These are phyloP conservation scores for Poecilia latipinna DNA, from an alignment of 2,113 vertebrate species.

Conservation along the genomic window DNA sequence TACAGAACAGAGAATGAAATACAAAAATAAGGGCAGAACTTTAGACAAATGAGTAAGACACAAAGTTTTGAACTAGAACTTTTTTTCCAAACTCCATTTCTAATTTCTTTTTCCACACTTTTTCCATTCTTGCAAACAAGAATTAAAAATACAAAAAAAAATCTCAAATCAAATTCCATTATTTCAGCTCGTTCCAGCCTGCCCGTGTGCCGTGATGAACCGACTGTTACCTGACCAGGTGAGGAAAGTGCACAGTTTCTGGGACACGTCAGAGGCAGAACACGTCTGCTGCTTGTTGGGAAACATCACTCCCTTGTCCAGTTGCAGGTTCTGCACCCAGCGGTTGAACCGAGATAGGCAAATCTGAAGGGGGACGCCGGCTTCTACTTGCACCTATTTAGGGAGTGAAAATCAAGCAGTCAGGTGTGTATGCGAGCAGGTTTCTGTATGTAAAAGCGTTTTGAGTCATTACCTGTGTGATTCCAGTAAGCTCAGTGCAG, in stretches of 20 bases:
- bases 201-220: not conserved
- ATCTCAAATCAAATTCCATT: too few relatives aligned
- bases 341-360: slow-evolving; percentile 90
- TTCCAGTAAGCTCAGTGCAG: slow-evolving; percentile 91
- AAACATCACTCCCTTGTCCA: slow-evolving; percentile 84
- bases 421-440: too few relatives aligned
- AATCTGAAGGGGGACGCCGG: slow-evolving; percentile 88
- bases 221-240: slow-evolving; percentile 92
- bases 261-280: slow-evolving; percentile 16
- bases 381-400: slow-evolving; percentile 87
- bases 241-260: slow-evolving; percentile 86
- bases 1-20: too few relatives aligned
- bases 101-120: too few relatives aligned
- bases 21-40: too few relatives aligned
- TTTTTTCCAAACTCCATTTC: too few relatives aligned
- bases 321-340: slow-evolving; percentile 88
- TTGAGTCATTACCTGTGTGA: slow-evolving; percentile 82
- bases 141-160: too few relatives aligned
- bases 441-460: not conserved
- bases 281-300: slow-evolving; percentile 28
- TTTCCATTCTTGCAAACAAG: too few relatives aligned
- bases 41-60: too few relatives aligned
- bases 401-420: not conserved
- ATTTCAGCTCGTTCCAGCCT: not conserved
- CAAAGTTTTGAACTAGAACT: too few relatives aligned